phyloP scores from a whole-genome alignment of 2,797 vertebrate genomes.

The Thalassophryne amazonica region DNA sequence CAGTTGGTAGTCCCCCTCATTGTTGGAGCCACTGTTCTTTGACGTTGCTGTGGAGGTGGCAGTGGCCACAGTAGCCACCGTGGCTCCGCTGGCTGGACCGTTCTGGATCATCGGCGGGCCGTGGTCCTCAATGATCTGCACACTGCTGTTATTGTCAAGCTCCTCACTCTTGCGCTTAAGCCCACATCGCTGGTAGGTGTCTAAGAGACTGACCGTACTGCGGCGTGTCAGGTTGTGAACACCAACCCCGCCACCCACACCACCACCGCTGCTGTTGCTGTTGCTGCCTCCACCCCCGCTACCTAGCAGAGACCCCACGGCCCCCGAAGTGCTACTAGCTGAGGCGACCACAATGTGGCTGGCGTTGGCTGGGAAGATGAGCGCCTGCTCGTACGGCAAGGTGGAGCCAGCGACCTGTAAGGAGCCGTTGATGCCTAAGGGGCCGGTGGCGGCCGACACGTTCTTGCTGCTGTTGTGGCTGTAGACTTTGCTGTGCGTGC shows the following conservation, averaged over 20 bases:
- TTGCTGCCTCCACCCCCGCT: constrained; percentile 82
- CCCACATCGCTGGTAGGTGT: constrained; percentile 99
- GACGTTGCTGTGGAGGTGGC: constrained; percentile 93
- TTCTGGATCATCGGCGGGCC: constrained; percentile 93
- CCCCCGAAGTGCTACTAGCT: constrained; percentile 89
- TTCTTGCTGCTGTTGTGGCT: constrained; percentile 90
- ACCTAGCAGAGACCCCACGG: constrained; percentile 81
- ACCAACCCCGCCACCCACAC: constrained; percentile 76
- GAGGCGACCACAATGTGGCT: constrained; percentile 94
- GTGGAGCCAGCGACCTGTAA: constrained; percentile 85
- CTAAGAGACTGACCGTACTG: constrained; percentile 97
- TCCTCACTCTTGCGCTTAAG: constrained; percentile 99
- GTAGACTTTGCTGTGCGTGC: constrained; percentile 94
- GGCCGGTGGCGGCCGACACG: constrained; percentile 83
- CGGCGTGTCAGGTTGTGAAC: constrained; percentile 97
- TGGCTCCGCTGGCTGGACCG: constrained; percentile 72
- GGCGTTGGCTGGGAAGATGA: constrained; percentile 91
- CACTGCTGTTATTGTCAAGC: constrained; percentile 94
- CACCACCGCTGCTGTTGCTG: constrained; percentile 76
- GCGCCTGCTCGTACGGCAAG: constrained; percentile 95
- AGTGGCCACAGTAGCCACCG: constrained; percentile 85
- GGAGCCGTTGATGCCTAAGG: constrained; percentile 84
- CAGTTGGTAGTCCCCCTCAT: constrained; percentile 96
- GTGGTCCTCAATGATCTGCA: constrained; percentile 95
- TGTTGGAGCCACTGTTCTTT: constrained; percentile 96